A percentile compares a stretch with the other conserved stretches of the same genome.
Evolutionary conservation across 2,797 vertebrate genomes (phyloP).

Genomic region (Aviceda cuculoides): DNA sequence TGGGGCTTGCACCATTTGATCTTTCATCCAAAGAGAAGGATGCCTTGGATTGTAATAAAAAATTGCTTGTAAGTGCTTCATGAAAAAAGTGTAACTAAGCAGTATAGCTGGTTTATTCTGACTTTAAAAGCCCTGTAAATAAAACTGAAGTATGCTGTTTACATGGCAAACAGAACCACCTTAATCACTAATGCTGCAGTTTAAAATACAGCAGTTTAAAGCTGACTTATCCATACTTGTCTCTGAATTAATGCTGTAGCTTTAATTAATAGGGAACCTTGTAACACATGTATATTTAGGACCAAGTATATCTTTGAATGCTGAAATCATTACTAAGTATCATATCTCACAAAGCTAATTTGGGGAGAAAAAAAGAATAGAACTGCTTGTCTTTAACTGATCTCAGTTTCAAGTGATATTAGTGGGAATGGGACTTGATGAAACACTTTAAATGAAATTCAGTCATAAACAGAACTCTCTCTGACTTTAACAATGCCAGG

Average conservation of each 20-base stretch:
- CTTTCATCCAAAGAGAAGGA: slow-evolving; percentile 82
- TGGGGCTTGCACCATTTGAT: slow-evolving; percentile 92
- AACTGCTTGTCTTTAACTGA: background rate
- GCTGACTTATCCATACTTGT: background rate
- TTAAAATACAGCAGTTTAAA: background rate
- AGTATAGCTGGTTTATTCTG: background rate
- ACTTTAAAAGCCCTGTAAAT: background rate
- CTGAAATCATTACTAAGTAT: background rate
- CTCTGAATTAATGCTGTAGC: background rate
- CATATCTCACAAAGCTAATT: background rate
- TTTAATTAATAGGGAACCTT: background rate
- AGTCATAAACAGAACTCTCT: background rate
- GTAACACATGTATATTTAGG: background rate
- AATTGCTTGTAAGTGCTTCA: slow-evolving; percentile 83
- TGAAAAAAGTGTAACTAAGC: background rate
- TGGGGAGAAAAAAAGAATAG: background rate
- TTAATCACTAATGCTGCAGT: background rate
- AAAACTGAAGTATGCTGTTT: background rate
- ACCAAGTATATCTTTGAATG: background rate
- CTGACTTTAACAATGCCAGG: background rate
- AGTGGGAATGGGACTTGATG: background rate
- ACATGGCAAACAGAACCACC: background rate
- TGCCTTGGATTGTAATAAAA: slow-evolving; percentile 86
- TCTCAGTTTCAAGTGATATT: background rate
- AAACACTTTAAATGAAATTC: background rate